Evolutionary conservation across 1,140 invertebrate genomes (phyloP).

Genomic region (Leptonema lineaticorne): DNA sequence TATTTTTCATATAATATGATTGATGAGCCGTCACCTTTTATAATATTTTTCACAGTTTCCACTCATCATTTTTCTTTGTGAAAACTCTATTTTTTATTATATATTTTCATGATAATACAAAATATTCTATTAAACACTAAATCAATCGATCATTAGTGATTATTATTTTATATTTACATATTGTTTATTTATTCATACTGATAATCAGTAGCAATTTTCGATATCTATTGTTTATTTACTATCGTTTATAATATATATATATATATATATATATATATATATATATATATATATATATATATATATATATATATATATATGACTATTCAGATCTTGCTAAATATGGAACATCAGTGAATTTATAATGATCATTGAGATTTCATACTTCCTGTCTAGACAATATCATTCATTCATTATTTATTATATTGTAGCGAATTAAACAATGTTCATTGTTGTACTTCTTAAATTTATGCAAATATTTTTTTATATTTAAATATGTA

Average conservation of each 20-base stretch:
- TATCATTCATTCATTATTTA: too few species aligned
- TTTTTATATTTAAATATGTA: too few species aligned
- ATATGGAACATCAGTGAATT: neutral
- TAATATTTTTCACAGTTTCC: slow-evolving; percentile 5
- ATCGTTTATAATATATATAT: too few species aligned
- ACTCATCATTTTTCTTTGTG: neutral
- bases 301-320: neutral
- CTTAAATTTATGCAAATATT: too few species aligned
- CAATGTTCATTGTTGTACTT: too few species aligned
- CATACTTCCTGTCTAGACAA: neutral
- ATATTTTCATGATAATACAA: too few species aligned
- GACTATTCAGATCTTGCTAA: neutral
- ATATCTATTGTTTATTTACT: too few species aligned
- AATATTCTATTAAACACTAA: too few species aligned
- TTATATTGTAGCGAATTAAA: too few species aligned
- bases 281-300: neutral
- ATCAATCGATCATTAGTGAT: too few species aligned
- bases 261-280: neutral
- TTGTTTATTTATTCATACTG: neutral
- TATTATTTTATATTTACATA: neutral
- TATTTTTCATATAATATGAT: neutral
- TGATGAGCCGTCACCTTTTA: neutral
- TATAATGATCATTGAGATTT: neutral
- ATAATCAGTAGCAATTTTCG: too few species aligned
- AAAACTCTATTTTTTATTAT: neutral